Conservation (phyloP, 2,888 invertebrate genomes). For the Nowickia ferox region DNA sequence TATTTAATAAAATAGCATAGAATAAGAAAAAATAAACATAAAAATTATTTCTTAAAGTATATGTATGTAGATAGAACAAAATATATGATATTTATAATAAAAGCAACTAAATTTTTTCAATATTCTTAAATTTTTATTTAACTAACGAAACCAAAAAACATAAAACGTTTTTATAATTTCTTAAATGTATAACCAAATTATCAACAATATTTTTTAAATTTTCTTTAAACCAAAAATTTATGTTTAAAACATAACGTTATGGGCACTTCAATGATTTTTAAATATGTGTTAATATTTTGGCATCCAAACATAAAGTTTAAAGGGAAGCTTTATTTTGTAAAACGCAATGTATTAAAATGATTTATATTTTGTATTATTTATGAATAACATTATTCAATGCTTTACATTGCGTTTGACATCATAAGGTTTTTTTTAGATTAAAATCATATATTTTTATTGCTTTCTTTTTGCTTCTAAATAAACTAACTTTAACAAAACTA, state of each 20-base stretch:
- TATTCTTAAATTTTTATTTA: slow-evolving; percentile 21
- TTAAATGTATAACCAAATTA: slow-evolving; percentile 30
- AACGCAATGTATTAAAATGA: too few species aligned
- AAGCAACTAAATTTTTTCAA: slow-evolving; percentile 52
- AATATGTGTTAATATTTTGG: slow-evolving; percentile 29
- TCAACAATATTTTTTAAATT: slow-evolving; percentile 24
- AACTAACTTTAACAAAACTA: slow-evolving; percentile 55
- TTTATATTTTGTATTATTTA: too few species aligned
- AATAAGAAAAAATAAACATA: slow-evolving; percentile 58
- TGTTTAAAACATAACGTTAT: slow-evolving; percentile 51
- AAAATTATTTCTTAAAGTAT: slow-evolving; percentile 40
- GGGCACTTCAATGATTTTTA: slow-evolving; percentile 43
- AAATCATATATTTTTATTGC: background rate
- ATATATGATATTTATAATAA: slow-evolving; percentile 41
- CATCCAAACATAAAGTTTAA: slow-evolving; percentile 36
- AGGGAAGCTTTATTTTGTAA: background rate
- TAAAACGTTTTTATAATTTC: slow-evolving; percentile 63
- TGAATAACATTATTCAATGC: too few species aligned
- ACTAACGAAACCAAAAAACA: slow-evolving; percentile 38
- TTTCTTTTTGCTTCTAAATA: slow-evolving; percentile 22
- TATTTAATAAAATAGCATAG: slow-evolving; percentile 70
- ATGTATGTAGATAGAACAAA: slow-evolving; percentile 49
- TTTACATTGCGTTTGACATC: too few species aligned
- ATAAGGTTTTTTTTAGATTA: background rate
- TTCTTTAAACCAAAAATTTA: slow-evolving; percentile 30